These are phyloP conservation scores for Melitaea athalia DNA, from an alignment of 2,888 invertebrate genomes.

Conservation along the genomic window DNA sequence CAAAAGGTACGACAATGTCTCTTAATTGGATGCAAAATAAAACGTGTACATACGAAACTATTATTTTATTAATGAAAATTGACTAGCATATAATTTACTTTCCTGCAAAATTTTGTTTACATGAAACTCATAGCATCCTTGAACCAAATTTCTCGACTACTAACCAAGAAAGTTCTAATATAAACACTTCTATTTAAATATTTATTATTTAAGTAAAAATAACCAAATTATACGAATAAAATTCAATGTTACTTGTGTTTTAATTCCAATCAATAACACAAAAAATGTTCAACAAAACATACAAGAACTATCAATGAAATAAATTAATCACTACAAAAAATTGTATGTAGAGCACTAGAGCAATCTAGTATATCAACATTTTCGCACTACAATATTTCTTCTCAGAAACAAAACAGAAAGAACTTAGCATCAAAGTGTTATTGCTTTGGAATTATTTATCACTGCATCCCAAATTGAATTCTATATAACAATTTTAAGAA, in stretches of 20 bases:
- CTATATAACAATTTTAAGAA: neutral
- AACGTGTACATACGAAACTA: no score
- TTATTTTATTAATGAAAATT: no score
- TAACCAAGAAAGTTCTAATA: neutral
- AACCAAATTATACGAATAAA: neutral
- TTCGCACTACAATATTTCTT: neutral
- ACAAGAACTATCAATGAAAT: constrained; percentile 5
- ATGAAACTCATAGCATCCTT: neutral
- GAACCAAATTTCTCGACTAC: neutral
- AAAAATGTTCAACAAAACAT: no score
- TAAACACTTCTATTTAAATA: neutral
- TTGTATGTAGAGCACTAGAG: neutral
- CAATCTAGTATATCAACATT: constrained; percentile 4
- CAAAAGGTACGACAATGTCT: no score
- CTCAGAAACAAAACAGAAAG: neutral
- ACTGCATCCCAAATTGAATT: constrained; percentile 1
- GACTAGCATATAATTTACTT: no score
- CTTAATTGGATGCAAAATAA: no score
- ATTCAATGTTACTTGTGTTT: no score
- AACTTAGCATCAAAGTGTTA: constrained; percentile 6
- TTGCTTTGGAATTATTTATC: constrained; percentile 8
- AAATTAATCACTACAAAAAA: neutral
- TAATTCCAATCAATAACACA: no score
- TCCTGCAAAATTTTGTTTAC: no score
- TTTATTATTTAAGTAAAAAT: neutral